These are phyloP conservation scores for Caenorhabditis sp. DNA, from an alignment of 2,888 invertebrate species.

Conservation along the genomic window DNA sequence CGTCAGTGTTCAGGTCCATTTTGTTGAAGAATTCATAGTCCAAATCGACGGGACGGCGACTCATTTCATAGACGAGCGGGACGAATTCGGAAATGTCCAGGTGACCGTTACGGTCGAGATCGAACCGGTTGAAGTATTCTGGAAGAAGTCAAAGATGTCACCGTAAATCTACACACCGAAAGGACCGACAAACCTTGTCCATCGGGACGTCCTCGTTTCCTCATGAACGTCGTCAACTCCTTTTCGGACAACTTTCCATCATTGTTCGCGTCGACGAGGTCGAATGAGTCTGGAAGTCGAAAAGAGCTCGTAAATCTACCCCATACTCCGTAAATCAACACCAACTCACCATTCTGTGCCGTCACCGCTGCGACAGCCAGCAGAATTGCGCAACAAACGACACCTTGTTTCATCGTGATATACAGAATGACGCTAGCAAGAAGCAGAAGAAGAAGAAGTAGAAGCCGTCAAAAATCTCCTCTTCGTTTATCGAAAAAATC, in stretches of 20 bases:
- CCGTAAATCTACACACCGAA: not conserved
- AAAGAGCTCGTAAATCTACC: not conserved
- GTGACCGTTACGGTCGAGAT: slow-evolving; percentile 70
- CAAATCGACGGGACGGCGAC: slow-evolving; percentile 72
- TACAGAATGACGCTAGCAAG: slow-evolving; percentile 20
- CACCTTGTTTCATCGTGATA: slow-evolving; percentile 21
- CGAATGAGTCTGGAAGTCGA: slow-evolving; percentile 47
- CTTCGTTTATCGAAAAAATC: slow-evolving; percentile 14
- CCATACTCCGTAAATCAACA: not conserved
- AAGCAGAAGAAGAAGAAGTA: not conserved
- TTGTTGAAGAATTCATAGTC: slow-evolving; percentile 77
- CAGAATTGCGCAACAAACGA: slow-evolving; percentile 12
- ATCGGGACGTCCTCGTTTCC: slow-evolving; percentile 54
- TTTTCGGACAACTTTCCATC: slow-evolving; percentile 52
- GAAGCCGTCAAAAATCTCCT: slow-evolving; percentile 21
- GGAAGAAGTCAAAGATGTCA: not conserved
- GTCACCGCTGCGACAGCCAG: not conserved
- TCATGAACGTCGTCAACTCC: slow-evolving; percentile 48
- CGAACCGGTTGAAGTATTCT: slow-evolving; percentile 74
- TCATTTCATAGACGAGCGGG: slow-evolving; percentile 78
- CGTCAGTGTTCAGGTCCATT: slow-evolving; percentile 77
- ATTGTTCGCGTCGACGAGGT: slow-evolving; percentile 60
- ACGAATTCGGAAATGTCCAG: slow-evolving; percentile 79
- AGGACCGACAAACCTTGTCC: slow-evolving; percentile 57
- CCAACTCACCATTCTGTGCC: slow-evolving; percentile 43